Evolutionary conservation across 2,797 vertebrate species (phyloP).

Genomic region (Sebastes matsubarae): DNA sequence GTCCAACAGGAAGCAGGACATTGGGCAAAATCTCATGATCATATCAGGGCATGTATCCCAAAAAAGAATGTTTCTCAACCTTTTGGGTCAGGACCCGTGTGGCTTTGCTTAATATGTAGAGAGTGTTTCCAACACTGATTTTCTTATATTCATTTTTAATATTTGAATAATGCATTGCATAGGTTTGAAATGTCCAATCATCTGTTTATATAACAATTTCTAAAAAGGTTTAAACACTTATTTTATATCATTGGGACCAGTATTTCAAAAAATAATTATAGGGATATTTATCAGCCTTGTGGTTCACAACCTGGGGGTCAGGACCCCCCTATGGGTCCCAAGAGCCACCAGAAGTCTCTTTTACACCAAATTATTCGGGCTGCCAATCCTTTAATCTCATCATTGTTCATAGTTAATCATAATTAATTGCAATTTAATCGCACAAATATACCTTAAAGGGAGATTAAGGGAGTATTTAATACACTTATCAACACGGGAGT

Average conservation of each 20-base stretch:
- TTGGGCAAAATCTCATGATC: slow-evolving; percentile 26
- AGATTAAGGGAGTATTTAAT: no score
- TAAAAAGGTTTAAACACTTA: background rate
- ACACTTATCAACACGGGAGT: no score
- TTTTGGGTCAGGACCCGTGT: background rate
- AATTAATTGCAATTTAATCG: no score
- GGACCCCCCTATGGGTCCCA: background rate
- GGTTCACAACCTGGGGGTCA: background rate
- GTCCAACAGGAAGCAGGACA: slow-evolving; percentile 52
- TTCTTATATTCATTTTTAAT: background rate
- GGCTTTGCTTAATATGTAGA: background rate
- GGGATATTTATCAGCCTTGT: background rate
- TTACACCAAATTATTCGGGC: background rate
- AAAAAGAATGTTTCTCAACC: slow-evolving; percentile 6
- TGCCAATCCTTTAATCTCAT: no score
- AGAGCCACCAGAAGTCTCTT: background rate
- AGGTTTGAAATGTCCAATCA: background rate
- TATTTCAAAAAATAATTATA: background rate
- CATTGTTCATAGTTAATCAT: no score
- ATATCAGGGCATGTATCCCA: slow-evolving; percentile 23
- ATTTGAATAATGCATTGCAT: background rate
- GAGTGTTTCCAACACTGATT: background rate
- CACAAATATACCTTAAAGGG: no score
- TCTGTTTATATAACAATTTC: background rate
- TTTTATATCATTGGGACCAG: background rate